Evolutionary conservation across 2,797 vertebrate species (phyloP), one percentile per base, ranked within the genome.

Genomic region (Esox masquinongy): DNA sequence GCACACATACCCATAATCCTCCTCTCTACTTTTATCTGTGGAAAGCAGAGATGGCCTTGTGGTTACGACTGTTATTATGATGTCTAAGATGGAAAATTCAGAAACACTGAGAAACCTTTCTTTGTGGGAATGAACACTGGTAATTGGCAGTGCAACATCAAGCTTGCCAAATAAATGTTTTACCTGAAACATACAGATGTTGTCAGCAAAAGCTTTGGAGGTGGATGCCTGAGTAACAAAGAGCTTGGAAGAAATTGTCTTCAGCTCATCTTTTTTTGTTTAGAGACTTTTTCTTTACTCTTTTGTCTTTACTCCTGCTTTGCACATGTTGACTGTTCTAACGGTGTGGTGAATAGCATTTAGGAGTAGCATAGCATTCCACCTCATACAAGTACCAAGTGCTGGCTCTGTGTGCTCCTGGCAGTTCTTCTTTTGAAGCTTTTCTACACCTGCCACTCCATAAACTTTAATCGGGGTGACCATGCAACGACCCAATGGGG

Each of bases 21-120:
- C 63, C 56, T 71, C 43, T n/a, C 75, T 71, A 47, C 24, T 26
- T 47, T n/a, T 24, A 50, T 61, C 43, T 49, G 11, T 43, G 47
- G 68, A 56, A 31, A 24, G 26, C 26, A 31, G 61, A 64, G 24
- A 64, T 26, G 61, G 24, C 26, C 26, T 64, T 26, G 63, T 24
- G 22, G 26, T 4, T 26, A 26, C 14, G 63, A 12, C 24, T 16
- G 24, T 26, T 64, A 26, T 26, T 24, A 64, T 26, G 63, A 31
- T 63, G n/a, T 63, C 59, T 63, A 9, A 63, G 24, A 26, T 53
- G 50, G 51, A 31, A 14, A 7, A 64, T 16, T 64, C 22, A 64
- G 24, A 31, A 14, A 31, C 63, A 31, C 63, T 31, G 63, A 31
- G 63, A 64, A 2, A 6, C 29, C 24, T 26, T 26, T 24, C 22